Base-by-base conservation (phyloP, 2,888 invertebrate genomes). In the Flabesymbios commensalis region DNA sequence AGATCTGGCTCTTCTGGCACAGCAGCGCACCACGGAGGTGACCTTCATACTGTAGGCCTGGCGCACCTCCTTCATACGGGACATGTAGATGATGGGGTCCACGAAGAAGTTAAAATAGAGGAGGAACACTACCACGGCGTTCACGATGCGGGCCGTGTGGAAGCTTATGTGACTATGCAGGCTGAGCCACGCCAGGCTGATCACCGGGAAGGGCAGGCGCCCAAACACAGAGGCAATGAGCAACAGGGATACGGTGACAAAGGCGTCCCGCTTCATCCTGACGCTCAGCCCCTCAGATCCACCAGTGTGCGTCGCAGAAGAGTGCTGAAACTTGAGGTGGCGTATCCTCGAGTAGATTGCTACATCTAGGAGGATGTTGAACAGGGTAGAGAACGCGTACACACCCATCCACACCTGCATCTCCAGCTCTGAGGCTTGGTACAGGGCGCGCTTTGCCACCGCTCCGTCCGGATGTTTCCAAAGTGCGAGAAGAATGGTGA, bases 351-450 rank as follows among this genome's bases (percentile, higher is more conserved):
- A 43, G 31, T 64, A 64, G 10, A 67, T 45, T 24, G 59, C 45
- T 31, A 59, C 28, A 39, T 68, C 56, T 17, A 67, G 54, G 22
- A 52, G 3, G 17, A 67, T 60, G 48, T 59, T 67, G 47, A 64
- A 33, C 17, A 68, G 5, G 14, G 56, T 47, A 14, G 60, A 51
- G 7, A 56, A 3, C 29, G 59, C 55, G 36, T 64, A 68, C 7
- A 67, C 19, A 26, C 28, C 63, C 66, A 68, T 64, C 68, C 68
- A 68, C 3, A 67, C 54, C 53, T 64, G 64, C 41, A 67, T 64
- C 47, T 68, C 68, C 14, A 68, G 36, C 31, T 17, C 32, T 17
- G 63, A 64, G 17, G 67, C 49, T 2, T 24, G 24, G 32, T 47
- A 54, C 14, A 68, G 48, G n/a, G 36, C 28, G 7, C 33, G 19